phyloP scores from a whole-genome alignment of 1,140 invertebrate genomes.

The Caenorhabditis remanei region DNA sequence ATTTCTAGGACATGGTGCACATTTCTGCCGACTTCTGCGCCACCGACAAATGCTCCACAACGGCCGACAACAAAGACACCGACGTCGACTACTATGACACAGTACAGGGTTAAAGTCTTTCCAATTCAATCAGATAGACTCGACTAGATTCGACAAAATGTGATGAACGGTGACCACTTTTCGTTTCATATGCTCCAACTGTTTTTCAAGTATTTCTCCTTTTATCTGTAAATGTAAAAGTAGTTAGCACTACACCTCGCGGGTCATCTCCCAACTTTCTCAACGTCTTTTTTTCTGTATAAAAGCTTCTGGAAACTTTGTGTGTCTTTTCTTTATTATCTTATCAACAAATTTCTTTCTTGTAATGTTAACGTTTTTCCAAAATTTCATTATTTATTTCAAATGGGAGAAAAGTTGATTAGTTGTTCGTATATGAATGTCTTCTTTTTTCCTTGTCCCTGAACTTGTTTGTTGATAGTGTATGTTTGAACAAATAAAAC shows the following conservation, averaged over 20 bases:
- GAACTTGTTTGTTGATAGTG: slow-evolving; percentile 51
- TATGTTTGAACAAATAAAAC: slow-evolving; percentile 50
- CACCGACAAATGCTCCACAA: slow-evolving; percentile 44
- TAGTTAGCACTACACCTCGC: slow-evolving; percentile 46
- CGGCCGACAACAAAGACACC: slow-evolving; percentile 55
- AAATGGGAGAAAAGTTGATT: neutral
- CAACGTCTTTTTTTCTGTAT: slow-evolving; percentile 41
- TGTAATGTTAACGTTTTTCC: neutral
- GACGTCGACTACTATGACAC: slow-evolving; percentile 60
- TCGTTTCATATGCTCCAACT: slow-evolving; percentile 25
- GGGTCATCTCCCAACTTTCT: slow-evolving; percentile 54
- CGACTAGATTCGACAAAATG: slow-evolving; percentile 54
- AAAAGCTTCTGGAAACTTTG: slow-evolving; percentile 50
- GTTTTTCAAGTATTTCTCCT: neutral
- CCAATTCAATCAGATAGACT: slow-evolving; percentile 30
- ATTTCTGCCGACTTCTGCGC: slow-evolving; percentile 62
- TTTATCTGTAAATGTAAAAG: slow-evolving; percentile 45
- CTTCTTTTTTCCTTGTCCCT: neutral
- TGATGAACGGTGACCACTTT: slow-evolving; percentile 48
- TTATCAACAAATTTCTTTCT: slow-evolving; percentile 29
- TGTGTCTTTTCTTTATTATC: neutral
- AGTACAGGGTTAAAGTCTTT: slow-evolving; percentile 56
- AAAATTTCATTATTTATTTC: slow-evolving; percentile 9
- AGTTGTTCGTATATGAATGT: slow-evolving; percentile 17
- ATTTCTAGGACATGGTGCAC: slow-evolving; percentile 5